These are phyloP conservation scores for Eidolon dupreanum DNA, from an alignment of 2,797 vertebrate genomes.

Conservation along the genomic window DNA sequence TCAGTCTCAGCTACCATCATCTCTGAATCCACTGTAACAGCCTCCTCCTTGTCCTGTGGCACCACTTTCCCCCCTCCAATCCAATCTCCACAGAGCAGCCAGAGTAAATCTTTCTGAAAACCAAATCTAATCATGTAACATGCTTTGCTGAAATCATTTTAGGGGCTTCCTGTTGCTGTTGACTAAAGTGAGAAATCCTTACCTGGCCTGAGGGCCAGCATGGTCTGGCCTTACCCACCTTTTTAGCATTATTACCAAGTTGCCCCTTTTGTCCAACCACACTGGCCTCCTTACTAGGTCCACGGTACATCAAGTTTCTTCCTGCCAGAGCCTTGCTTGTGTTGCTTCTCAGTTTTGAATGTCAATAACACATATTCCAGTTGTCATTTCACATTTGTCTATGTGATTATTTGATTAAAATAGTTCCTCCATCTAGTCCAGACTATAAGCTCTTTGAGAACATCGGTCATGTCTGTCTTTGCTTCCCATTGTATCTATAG, in stretches of 20 bases:
- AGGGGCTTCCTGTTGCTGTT: background rate
- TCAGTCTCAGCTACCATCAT: background rate
- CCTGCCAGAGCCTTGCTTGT: background rate
- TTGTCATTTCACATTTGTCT: background rate
- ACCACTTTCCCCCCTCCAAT: background rate
- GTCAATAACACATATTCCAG: background rate
- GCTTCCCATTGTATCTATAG: background rate
- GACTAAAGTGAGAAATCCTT: background rate
- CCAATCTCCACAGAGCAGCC: background rate
- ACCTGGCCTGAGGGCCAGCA: fast-evolving
- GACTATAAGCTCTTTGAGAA: background rate
- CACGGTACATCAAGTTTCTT: background rate
- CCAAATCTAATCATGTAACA: background rate
- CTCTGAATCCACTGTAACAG: background rate
- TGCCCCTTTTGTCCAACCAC: background rate
- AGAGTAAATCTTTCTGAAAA: background rate
- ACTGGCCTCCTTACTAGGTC: background rate
- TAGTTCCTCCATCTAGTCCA: background rate
- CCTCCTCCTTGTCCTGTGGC: too few relatives aligned
- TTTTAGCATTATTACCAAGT: background rate
- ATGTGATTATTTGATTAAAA: background rate
- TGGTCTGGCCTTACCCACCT: background rate
- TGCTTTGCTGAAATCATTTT: background rate
- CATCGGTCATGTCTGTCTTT: background rate
- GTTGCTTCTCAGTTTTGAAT: background rate